These are phyloP conservation scores for Melanerpes aurifrons DNA, from an alignment of 2,113 vertebrate genomes.

Conservation along the genomic window DNA sequence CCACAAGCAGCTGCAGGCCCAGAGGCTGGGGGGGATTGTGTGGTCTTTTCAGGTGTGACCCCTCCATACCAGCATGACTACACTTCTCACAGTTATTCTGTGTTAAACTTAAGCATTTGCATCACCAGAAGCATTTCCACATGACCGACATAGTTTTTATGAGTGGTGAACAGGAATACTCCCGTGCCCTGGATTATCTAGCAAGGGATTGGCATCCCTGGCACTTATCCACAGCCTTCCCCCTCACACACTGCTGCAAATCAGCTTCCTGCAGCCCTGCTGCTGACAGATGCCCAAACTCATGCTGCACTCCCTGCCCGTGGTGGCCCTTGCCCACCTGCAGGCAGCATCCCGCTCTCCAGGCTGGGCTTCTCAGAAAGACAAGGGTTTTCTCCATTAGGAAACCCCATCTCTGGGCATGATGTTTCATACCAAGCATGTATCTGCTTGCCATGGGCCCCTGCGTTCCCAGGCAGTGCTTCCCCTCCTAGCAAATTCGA, in stretches of 20 bases:
- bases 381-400: fast-evolving
- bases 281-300: background rate
- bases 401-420: fast-evolving
- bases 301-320: fast-evolving
- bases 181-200: background rate
- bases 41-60: background rate
- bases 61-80: fast-evolving
- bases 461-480: background rate
- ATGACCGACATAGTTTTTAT: background rate
- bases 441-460: fast-evolving
- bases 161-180: background rate
- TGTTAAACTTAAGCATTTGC: background rate
- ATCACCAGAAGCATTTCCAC: background rate
- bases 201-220: background rate
- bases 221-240: background rate
- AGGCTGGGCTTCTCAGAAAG: background rate
- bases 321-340: background rate
- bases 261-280: background rate
- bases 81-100: background rate
- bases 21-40: background rate
- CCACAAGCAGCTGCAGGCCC: fast-evolving
- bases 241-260: fast-evolving
- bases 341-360: background rate
- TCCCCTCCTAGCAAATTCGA: background rate
- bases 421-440: fast-evolving